Percentiles rank a stretch among this genome's conserved stretches.
These are phyloP conservation scores for Hafferia zeledoni DNA, from an alignment of 2,797 vertebrate species.

Conservation along the genomic window DNA sequence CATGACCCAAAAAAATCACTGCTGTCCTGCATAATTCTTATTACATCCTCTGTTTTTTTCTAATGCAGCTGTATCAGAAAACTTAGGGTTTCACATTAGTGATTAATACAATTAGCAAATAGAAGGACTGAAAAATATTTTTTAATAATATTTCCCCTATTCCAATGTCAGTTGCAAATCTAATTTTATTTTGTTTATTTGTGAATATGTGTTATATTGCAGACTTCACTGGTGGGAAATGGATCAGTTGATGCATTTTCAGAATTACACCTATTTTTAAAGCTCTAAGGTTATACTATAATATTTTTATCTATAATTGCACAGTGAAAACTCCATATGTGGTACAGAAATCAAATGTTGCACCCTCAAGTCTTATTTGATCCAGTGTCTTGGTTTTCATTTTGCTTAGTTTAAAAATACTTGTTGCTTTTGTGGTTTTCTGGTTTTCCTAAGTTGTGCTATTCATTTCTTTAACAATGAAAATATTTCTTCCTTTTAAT, in stretches of 20 bases:
- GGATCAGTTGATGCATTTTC: neutral
- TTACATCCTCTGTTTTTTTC: neutral
- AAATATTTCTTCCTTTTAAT: constrained; percentile 37
- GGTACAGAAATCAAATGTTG: neutral
- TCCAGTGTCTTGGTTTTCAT: neutral
- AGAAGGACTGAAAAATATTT: neutral
- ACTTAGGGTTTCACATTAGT: neutral
- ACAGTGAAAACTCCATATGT: neutral
- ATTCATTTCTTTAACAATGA: neutral
- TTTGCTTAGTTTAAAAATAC: constrained; percentile 1
- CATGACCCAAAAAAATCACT: neutral
- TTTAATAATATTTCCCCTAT: neutral
- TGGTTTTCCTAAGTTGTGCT: neutral
- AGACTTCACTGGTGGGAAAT: neutral
- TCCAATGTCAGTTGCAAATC: neutral
- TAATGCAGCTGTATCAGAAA: neutral
- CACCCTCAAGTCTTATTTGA: neutral
- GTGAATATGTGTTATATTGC: neutral
- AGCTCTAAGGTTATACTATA: neutral
- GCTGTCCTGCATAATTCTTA: neutral
- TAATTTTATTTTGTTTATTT: neutral
- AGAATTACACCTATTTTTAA: neutral
- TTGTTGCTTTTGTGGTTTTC: constrained; percentile 3
- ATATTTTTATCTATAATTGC: neutral
- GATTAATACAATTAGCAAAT: neutral